Percentiles rank a stretch among this genome's conserved stretches.
Conservation (phyloP, 2,113 vertebrate genomes). For the Sus scrofa region DNA sequence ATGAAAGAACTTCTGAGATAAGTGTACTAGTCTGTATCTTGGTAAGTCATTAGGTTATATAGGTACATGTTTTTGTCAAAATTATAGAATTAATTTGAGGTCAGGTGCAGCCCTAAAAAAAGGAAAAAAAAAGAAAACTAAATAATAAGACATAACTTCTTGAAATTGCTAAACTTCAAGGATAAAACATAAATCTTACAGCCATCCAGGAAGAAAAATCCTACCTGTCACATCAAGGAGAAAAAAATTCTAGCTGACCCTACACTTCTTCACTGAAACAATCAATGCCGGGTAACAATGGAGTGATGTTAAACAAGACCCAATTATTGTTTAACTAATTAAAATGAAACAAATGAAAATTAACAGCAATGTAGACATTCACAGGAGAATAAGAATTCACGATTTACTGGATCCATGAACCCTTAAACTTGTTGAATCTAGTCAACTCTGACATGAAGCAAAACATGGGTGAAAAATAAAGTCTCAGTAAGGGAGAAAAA, state of each 20-base stretch:
- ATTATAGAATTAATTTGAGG: not conserved
- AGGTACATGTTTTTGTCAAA: not conserved
- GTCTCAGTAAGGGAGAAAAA: not conserved
- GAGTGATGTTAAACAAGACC: not conserved
- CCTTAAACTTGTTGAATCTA: not conserved
- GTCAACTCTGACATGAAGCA: not conserved
- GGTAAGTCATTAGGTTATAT: not conserved
- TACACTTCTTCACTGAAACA: not conserved
- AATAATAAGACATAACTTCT: not conserved
- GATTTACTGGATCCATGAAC: not conserved
- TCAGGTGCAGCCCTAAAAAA: no score
- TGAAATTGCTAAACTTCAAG: not conserved
- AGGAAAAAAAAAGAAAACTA: not conserved
- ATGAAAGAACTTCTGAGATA: not conserved
- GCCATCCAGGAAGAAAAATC: not conserved
- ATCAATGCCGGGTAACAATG: not conserved
- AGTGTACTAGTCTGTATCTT: not conserved
- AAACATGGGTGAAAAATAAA: not conserved
- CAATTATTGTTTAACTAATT: not conserved
- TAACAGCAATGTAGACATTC: not conserved
- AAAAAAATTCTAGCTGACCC: not conserved
- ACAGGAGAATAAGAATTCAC: not conserved
- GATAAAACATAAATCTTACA: not conserved
- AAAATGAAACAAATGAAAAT: not conserved
- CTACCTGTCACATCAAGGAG: not conserved